Evolutionary conservation across 2,888 invertebrate species (phyloP).

Genomic region (Sarcophaga variegata): DNA sequence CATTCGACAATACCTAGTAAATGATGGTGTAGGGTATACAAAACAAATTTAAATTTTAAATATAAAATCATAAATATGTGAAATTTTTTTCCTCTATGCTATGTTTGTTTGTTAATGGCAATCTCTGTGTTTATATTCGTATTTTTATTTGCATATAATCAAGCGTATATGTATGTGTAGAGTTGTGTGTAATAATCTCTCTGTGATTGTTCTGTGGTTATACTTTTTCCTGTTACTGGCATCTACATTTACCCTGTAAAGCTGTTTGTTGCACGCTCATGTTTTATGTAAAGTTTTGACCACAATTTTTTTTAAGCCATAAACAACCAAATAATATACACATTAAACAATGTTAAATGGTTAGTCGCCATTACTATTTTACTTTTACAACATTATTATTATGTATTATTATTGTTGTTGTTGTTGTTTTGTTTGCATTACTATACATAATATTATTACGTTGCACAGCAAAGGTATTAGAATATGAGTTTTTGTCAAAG

Average conservation of each 20-base stretch:
- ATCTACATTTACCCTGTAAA: neutral
- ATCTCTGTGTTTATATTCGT: neutral
- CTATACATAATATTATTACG: too few relatives aligned
- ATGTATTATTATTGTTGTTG: neutral
- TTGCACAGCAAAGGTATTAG: too few relatives aligned
- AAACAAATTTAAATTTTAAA: too few relatives aligned
- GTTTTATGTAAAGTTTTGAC: slow-evolving; percentile 53
- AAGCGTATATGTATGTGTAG: neutral
- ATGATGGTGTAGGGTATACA: neutral
- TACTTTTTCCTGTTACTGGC: neutral
- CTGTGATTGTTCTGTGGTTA: slow-evolving; percentile 49
- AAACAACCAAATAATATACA: slow-evolving; percentile 53
- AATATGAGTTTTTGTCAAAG: too few relatives aligned
- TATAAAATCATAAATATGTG: too few relatives aligned
- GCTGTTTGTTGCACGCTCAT: neutral
- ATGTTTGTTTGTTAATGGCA: too few relatives aligned
- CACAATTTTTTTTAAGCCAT: slow-evolving; percentile 37
- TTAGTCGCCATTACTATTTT: slow-evolving; percentile 26
- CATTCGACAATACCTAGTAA: neutral
- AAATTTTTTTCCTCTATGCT: too few relatives aligned
- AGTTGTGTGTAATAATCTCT: slow-evolving; percentile 16
- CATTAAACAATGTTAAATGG: slow-evolving; percentile 38
- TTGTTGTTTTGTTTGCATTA: neutral
- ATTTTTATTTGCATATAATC: neutral
- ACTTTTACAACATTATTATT: neutral